Percentiles rank a stretch among this genome's conserved stretches.
Evolutionary conservation across 2,797 vertebrate genomes (phyloP).

Genomic region (Salarias fasciatus): DNA sequence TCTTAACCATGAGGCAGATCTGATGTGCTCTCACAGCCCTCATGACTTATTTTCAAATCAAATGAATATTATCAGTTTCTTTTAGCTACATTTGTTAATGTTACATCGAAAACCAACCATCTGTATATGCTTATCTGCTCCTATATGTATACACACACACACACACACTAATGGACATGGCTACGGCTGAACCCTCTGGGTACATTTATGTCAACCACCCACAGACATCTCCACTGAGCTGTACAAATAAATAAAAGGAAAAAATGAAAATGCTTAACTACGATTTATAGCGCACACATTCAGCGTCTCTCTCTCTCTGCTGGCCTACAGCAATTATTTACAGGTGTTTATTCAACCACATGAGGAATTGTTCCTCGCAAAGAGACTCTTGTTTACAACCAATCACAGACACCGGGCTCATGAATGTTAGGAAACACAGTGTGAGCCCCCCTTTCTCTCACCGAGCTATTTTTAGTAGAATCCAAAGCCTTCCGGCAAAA

Average conservation of each 20-base stretch:
- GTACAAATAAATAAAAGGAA: constrained; percentile 24
- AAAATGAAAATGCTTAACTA: constrained; percentile 16
- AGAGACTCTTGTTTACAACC: constrained; percentile 77
- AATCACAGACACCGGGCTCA: constrained; percentile 65
- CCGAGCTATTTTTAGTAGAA: constrained; percentile 86
- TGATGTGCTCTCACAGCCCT: too few relatives aligned
- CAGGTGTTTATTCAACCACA: constrained; percentile 60
- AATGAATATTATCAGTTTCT: not conserved
- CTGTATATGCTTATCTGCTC: too few relatives aligned
- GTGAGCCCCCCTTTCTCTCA: constrained; percentile 81
- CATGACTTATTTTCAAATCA: constrained; percentile 4
- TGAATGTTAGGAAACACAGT: constrained; percentile 76
- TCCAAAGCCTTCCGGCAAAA: constrained; percentile 85
- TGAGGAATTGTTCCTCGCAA: constrained; percentile 51
- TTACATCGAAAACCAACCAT: not conserved
- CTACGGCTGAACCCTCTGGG: too few relatives aligned
- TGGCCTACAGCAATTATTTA: constrained; percentile 63
- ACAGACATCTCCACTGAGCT: constrained; percentile 13
- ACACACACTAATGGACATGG: not conserved
- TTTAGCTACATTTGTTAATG: not conserved
- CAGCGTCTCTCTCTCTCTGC: constrained; percentile 44
- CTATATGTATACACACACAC: too few relatives aligned
- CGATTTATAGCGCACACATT: constrained; percentile 34
- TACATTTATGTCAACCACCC: constrained; percentile 2
- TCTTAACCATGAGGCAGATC: too few relatives aligned